These are phyloP conservation scores for Miltochrista miniata DNA, from an alignment of 2,888 invertebrate species.

Conservation along the genomic window DNA sequence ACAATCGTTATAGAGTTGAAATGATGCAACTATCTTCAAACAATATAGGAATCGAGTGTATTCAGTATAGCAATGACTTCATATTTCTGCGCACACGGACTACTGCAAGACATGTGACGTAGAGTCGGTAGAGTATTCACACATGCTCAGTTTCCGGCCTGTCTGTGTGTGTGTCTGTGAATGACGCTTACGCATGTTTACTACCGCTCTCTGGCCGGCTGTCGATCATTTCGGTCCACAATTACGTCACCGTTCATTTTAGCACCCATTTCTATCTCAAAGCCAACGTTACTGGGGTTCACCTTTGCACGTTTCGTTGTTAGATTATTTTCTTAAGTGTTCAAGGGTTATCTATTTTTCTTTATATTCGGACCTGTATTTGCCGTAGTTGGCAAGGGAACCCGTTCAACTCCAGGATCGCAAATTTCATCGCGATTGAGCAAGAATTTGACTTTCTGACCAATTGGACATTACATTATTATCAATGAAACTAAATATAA, in stretches of 20 bases:
- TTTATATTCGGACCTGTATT: too few relatives aligned
- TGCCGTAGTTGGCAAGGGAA: too few relatives aligned
- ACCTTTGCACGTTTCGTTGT: constrained; percentile 32
- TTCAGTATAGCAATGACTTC: constrained; percentile 68
- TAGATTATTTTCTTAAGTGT: constrained; percentile 15
- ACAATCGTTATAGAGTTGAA: constrained; percentile 39
- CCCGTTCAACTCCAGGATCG: too few relatives aligned
- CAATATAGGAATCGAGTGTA: constrained; percentile 46
- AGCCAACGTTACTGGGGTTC: constrained; percentile 34
- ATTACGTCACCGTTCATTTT: constrained; percentile 66
- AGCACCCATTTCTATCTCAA: constrained; percentile 43
- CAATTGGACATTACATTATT: too few relatives aligned
- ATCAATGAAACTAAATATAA: too few relatives aligned
- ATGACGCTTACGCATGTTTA: constrained; percentile 78
- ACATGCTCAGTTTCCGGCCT: constrained; percentile 60
- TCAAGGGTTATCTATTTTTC: too few relatives aligned
- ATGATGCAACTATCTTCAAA: constrained; percentile 49
- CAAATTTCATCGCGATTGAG: too few relatives aligned
- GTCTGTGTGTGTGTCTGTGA: constrained; percentile 69
- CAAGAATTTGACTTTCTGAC: too few relatives aligned
- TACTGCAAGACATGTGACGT: constrained; percentile 29
- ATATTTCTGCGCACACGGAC: constrained; percentile 57
- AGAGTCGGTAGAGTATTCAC: constrained; percentile 44
- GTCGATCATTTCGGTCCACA: constrained; percentile 68
- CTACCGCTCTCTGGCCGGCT: constrained; percentile 58